Conservation (phyloP, 2,888 invertebrate genomes). For the Teleogryllus oceanicus region DNA sequence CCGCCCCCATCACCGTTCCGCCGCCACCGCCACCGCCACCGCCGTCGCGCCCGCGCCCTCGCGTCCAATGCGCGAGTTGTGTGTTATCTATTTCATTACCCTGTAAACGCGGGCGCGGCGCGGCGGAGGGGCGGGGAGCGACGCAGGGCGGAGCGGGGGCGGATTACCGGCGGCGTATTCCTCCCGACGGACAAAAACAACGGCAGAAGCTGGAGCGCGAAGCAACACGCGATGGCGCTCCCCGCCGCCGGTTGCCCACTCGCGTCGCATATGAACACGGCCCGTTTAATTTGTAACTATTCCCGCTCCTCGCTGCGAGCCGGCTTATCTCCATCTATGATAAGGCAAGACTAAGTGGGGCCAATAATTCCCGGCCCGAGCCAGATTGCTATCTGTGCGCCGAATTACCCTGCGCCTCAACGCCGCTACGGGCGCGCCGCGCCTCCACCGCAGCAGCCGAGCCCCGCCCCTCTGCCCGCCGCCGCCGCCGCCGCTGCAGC, state of each 20-base stretch:
- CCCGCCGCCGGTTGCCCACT: constrained; percentile 11
- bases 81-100: constrained; percentile 10
- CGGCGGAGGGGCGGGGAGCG: background rate
- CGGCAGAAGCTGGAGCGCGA: too few species aligned
- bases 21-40: background rate
- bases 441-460: background rate
- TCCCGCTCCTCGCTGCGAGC: constrained; percentile 22
- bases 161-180: too few species aligned
- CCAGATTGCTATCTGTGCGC: constrained; percentile 18
- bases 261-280: constrained; percentile 19
- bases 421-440: background rate
- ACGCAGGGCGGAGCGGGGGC: too few species aligned
- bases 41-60: background rate
- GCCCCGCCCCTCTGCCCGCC: background rate
- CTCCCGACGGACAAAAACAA: too few species aligned
- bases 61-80: constrained; percentile 5
- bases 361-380: constrained; percentile 29
- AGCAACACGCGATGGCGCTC: too few species aligned
- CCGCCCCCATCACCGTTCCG: background rate
- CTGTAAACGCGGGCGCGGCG: background rate
- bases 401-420: constrained; percentile 1
- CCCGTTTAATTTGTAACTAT: constrained; percentile 28
- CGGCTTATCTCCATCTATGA: constrained; percentile 30
- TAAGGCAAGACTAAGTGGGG: constrained; percentile 30
- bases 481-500: background rate